Evolutionary conservation across 2,888 invertebrate species (phyloP).

Genomic region (Drosophila picticornis): DNA sequence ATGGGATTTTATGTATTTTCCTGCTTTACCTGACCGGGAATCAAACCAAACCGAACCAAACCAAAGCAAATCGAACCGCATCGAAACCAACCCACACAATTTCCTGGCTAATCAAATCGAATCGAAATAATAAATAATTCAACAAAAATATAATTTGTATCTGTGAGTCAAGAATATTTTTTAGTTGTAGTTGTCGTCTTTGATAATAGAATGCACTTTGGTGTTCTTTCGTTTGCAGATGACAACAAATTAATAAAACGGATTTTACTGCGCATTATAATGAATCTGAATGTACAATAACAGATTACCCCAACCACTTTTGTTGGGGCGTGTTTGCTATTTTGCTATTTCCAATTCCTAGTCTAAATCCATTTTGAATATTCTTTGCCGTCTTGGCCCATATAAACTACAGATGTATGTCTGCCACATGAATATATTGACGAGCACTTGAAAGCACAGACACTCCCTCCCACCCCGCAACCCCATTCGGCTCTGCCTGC

Average conservation of each 20-base stretch:
- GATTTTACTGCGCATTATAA: background rate
- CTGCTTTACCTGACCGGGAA: constrained; percentile 1
- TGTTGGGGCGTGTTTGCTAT: background rate
- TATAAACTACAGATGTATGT: constrained; percentile 25
- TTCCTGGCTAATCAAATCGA: background rate
- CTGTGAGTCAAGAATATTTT: background rate
- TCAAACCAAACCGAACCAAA: background rate
- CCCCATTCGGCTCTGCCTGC: background rate
- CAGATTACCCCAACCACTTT: background rate
- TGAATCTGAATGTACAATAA: background rate
- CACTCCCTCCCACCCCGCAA: background rate
- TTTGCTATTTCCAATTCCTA: constrained; percentile 1
- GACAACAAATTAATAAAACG: background rate
- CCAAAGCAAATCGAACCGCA: background rate
- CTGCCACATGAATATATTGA: constrained; percentile 28
- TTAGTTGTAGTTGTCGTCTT: background rate
- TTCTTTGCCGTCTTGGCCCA: constrained; percentile 8
- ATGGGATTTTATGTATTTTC: constrained; percentile 67
- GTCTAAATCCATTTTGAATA: constrained; percentile 24
- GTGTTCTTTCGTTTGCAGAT: background rate
- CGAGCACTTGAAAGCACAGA: constrained; percentile 54
- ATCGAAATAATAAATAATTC: background rate
- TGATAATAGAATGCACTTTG: background rate
- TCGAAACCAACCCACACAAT: background rate
- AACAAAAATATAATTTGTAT: background rate